Conservation (phyloP, 1,140 invertebrate genomes). For the Panonychus citri region DNA sequence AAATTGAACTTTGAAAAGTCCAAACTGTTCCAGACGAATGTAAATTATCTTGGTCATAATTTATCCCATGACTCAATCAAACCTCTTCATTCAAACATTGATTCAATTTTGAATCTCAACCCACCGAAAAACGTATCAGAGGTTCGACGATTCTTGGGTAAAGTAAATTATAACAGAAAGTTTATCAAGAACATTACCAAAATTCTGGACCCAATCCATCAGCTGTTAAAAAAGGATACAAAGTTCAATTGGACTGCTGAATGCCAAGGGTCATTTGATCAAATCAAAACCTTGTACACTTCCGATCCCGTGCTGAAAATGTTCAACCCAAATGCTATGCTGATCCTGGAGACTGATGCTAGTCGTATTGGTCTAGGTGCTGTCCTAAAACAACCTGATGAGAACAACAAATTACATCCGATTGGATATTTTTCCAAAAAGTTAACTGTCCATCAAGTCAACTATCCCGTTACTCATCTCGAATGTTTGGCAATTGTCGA, state of each 20-base stretch:
- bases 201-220: no score
- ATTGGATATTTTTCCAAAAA: no score
- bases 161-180: no score
- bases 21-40: no score
- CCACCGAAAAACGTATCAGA: no score
- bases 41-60: no score
- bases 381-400: constrained; percentile 22
- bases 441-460: neutral
- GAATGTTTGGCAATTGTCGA: constrained; percentile 7
- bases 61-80: no score
- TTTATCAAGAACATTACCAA: no score
- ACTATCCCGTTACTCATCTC: neutral
- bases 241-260: constrained; percentile 1
- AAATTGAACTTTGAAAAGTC: no score
- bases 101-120: no score
- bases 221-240: neutral
- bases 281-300: neutral
- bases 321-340: constrained; percentile 1
- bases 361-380: constrained; percentile 25
- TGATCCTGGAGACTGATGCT: constrained; percentile 15
- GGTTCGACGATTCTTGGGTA: no score
- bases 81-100: no score
- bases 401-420: neutral
- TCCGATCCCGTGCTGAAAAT: constrained; percentile 1
- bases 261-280: constrained; percentile 1